phyloP scores from a whole-genome alignment of 1,140 invertebrate genomes.

The Hydropsyche tenuis region DNA sequence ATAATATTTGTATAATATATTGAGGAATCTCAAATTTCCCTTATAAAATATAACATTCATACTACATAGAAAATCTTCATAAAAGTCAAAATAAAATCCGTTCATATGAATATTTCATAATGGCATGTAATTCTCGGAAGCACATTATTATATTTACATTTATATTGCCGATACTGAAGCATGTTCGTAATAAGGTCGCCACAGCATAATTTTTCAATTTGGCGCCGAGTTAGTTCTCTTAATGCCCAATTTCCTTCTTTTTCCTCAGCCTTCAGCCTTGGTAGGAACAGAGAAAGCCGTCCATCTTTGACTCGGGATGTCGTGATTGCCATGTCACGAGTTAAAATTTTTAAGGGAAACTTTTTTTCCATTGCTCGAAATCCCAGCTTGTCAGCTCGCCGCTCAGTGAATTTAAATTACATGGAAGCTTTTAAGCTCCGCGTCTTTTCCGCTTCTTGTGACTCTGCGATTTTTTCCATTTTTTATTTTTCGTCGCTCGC shows the following conservation, averaged over 20 bases:
- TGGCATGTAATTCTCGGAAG: not conserved
- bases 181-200: not conserved
- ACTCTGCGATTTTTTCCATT: too few species aligned
- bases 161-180: not conserved
- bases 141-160: slow-evolving; percentile 1
- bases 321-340: slow-evolving; percentile 22
- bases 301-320: slow-evolving; percentile 5
- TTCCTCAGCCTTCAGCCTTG: not conserved
- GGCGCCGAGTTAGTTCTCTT: slow-evolving; percentile 14
- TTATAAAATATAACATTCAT: too few species aligned
- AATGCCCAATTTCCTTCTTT: slow-evolving; percentile 20
- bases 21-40: too few species aligned
- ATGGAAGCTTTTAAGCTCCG: slow-evolving; percentile 19
- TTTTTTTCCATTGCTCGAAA: slow-evolving; percentile 5
- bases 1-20: too few species aligned
- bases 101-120: not conserved
- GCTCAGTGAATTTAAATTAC: slow-evolving; percentile 24
- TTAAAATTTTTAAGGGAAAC: slow-evolving; percentile 23
- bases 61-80: too few species aligned
- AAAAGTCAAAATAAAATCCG: too few species aligned
- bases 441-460: not conserved
- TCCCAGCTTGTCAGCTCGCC: not conserved
- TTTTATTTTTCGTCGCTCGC: too few species aligned
- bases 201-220: slow-evolving; percentile 24
- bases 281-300: not conserved